These are phyloP conservation scores for Vannuccia rotundouncinata DNA, from an alignment of 2,888 invertebrate genomes.

Conservation along the genomic window DNA sequence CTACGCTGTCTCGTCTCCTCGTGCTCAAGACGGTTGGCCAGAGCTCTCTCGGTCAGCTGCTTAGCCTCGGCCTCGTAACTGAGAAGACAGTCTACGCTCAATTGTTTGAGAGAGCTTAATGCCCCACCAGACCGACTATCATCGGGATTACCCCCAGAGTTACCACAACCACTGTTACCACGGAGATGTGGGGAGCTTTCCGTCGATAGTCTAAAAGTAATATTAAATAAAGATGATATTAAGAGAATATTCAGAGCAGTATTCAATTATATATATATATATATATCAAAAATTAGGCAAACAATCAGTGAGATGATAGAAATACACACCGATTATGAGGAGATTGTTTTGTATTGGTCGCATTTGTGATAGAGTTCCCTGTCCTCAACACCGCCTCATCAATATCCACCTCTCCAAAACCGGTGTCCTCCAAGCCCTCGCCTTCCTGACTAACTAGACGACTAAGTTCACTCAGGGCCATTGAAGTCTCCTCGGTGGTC, in stretches of 20 bases:
- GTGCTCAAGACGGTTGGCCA: not conserved
- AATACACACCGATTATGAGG: too few relatives aligned
- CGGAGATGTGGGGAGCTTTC: not conserved
- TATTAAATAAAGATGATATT: too few relatives aligned
- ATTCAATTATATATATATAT: too few relatives aligned
- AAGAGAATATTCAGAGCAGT: too few relatives aligned
- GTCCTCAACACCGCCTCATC: not conserved
- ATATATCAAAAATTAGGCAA: too few relatives aligned
- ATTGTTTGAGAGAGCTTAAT: not conserved
- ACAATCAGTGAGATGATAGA: too few relatives aligned
- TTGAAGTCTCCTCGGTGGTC: not conserved
- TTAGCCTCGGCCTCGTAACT: not conserved
- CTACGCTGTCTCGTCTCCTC: not conserved
- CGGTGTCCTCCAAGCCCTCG: not conserved
- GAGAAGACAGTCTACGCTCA: not conserved
- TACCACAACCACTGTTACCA: not conserved
- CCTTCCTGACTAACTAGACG: not conserved
- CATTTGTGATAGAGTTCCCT: too few relatives aligned
- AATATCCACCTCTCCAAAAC: not conserved
- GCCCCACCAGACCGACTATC: too few relatives aligned
- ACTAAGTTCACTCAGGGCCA: not conserved
- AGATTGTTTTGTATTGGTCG: too few relatives aligned
- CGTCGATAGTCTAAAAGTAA: not conserved
- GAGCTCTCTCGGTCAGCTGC: not conserved
- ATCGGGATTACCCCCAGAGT: not conserved